Base-by-base conservation (phyloP, 2,113 vertebrate genomes). In the Lepus europaeus region DNA sequence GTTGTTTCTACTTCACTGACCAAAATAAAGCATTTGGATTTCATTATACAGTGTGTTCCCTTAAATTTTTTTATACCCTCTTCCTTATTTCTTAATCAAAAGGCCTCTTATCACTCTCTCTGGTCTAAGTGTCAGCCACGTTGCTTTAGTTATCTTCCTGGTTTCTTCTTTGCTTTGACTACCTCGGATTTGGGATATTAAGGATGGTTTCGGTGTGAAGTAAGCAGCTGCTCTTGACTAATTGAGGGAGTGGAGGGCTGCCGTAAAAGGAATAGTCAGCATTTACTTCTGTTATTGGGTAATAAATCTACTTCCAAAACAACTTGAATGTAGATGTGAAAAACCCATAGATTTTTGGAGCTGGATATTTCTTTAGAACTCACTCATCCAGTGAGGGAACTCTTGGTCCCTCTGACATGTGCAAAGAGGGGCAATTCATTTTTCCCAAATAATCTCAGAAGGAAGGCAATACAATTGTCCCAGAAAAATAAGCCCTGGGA, bases 31-130 rank as follows among this genome's bases (percentile, higher is more conserved):
- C 69, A 59, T 89, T 91, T 9, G 4, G 20, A 93, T 87, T 93
- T 96, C 53, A 80, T 93, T 90, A 87, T 11, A 74, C 9, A n/a
- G 39, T 87, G 93, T 61, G 33, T 17, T 87, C 22, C 19, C 49
- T n/a, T 93, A 80, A 66, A 63, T 93, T 91, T 91, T 86, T 95
- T 91, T 91, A 89, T 63, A 53, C 87, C 39, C 3, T 89, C 64
- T 92, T 85, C 86, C 78, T 95, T 90, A 63, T 85, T 90, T 94
- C 73, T 93, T 93, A 72, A 78, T 83, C 77, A 87, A 73, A 53
- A 80, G 74, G 25, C 12, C 84, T 36, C 45, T 86, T 87, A 77
- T 19, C 29, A 63, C 53, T 91, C 87, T 93, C 73, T 80, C 29
- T 84, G 63, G 25, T 78, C 63, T 51, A 83, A 73, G 29, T 89